A percentile compares a stretch with the other conserved stretches of the same genome.
These are phyloP conservation scores for Himalopsyche phryganea DNA, from an alignment of 1,140 invertebrate species.

Conservation along the genomic window DNA sequence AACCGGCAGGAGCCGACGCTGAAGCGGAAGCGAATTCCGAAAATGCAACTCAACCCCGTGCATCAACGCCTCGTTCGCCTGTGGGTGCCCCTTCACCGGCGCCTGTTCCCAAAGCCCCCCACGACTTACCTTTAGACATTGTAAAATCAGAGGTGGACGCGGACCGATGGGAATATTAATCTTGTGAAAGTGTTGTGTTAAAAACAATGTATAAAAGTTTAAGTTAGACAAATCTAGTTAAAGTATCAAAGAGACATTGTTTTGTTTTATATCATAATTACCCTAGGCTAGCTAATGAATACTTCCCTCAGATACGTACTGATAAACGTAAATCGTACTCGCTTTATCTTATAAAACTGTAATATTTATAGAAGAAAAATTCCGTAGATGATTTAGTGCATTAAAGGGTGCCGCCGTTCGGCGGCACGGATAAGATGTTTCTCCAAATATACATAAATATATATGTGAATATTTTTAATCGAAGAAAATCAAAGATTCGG, in stretches of 20 bases:
- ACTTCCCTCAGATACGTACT: slow-evolving; percentile 35
- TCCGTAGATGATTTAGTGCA: slow-evolving; percentile 26
- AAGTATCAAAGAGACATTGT: slow-evolving; percentile 34
- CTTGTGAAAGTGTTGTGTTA: slow-evolving; percentile 5
- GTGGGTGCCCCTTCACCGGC: slow-evolving; percentile 34
- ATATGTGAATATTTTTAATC: slow-evolving; percentile 8
- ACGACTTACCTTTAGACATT: slow-evolving; percentile 39
- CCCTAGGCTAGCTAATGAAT: slow-evolving; percentile 32
- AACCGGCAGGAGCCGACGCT: slow-evolving; percentile 61
- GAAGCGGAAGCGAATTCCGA: slow-evolving; percentile 59
- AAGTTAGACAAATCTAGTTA: slow-evolving; percentile 35
- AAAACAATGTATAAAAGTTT: slow-evolving; percentile 9
- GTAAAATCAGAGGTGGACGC: slow-evolving; percentile 48
- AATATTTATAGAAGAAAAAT: slow-evolving; percentile 28
- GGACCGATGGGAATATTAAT: slow-evolving; percentile 51
- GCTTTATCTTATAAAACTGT: slow-evolving; percentile 27
- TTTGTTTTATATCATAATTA: slow-evolving; percentile 33
- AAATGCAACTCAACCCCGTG: slow-evolving; percentile 46
- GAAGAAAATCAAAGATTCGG: slow-evolving; percentile 26
- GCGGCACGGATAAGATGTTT: too few relatives aligned
- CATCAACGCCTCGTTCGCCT: slow-evolving; percentile 31
- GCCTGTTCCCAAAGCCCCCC: slow-evolving; percentile 35
- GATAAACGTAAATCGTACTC: slow-evolving; percentile 35
- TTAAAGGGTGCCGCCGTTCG: not conserved
- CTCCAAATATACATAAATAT: not conserved